phyloP scores from a whole-genome alignment of 35 echinoderm and acorn worm species.

The Amphiura filiformis region DNA sequence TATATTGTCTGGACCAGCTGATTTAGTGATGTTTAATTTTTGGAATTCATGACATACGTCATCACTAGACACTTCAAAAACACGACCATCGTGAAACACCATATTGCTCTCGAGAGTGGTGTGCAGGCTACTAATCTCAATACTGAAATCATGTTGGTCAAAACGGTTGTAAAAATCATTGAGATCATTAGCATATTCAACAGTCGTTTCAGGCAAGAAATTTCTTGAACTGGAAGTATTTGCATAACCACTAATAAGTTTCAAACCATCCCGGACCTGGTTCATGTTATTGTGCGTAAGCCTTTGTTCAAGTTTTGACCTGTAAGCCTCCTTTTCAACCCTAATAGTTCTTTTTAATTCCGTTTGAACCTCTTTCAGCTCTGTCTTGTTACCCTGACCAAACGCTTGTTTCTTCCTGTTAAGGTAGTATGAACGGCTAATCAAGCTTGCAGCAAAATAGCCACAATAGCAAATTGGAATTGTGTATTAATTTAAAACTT shows the following conservation, averaged over 20 bases:
- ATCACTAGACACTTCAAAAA: background rate
- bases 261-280: slow-evolving; percentile 36
- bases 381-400: slow-evolving; percentile 17
- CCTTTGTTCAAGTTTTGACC: slow-evolving; percentile 40
- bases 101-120: background rate
- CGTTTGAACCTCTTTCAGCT: slow-evolving; percentile 39
- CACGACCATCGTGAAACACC: background rate
- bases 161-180: slow-evolving; percentile 65
- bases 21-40: background rate
- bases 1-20: background rate
- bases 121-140: background rate
- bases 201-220: background rate
- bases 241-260: slow-evolving; percentile 46
- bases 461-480: too few relatives aligned
- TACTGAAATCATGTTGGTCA: slow-evolving; percentile 31
- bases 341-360: slow-evolving; percentile 32
- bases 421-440: too few relatives aligned
- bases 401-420: slow-evolving; percentile 56
- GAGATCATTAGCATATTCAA: slow-evolving; percentile 53
- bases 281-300: slow-evolving; percentile 42
- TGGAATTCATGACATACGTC: background rate
- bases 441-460: too few relatives aligned
- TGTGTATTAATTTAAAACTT: too few relatives aligned
- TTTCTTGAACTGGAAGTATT: background rate
- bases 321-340: slow-evolving; percentile 30